Evolutionary conservation across 2,113 vertebrate species (phyloP).

Genomic region (Thryonomys swinderianus): DNA sequence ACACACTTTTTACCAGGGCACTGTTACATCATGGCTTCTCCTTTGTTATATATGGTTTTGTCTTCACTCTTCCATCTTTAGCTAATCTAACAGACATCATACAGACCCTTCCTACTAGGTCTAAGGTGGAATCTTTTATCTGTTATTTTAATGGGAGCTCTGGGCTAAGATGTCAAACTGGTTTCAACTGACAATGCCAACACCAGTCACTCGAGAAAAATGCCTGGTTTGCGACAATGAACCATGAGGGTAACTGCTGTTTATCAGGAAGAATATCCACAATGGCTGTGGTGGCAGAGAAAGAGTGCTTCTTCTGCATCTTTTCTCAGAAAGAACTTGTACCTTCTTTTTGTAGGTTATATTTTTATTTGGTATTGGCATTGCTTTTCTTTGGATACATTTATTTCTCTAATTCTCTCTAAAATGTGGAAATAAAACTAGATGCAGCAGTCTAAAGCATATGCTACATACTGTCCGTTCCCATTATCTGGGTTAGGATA

Average conservation of each 20-base stretch:
- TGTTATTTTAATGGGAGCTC: background rate
- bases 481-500: background rate
- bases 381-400: background rate
- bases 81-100: background rate
- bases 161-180: background rate
- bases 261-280: background rate
- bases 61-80: background rate
- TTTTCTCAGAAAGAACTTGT: slow-evolving; percentile 13
- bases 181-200: background rate
- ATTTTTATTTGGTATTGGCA: slow-evolving; percentile 2
- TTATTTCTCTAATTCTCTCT: slow-evolving; percentile 34
- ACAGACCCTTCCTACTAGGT: background rate
- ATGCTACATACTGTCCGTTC: background rate
- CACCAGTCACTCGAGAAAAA: background rate
- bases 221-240: background rate
- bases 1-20: background rate
- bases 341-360: background rate
- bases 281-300: background rate
- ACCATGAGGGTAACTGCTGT: background rate
- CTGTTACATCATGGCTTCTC: background rate
- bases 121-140: background rate
- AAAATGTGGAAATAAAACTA: slow-evolving; percentile 18
- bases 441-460: background rate
- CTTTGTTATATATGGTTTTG: background rate
- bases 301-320: background rate